Percentiles rank a stretch among this genome's conserved stretches.
Conservation (phyloP, 2,888 invertebrate genomes). For the Masnerella sp. region DNA sequence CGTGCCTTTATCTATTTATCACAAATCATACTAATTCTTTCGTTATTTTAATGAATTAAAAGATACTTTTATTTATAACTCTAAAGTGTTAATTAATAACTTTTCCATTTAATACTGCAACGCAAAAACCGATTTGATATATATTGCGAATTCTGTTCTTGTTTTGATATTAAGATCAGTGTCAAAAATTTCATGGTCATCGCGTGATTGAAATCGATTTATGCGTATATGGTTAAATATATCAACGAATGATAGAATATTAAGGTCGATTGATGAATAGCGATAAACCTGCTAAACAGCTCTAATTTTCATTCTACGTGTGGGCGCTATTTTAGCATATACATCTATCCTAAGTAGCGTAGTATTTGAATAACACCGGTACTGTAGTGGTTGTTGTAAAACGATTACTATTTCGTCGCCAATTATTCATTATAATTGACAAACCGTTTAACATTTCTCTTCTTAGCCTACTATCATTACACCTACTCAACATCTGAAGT, state of each 20-base stretch:
- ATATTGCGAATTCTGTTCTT: not conserved
- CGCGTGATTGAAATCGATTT: conserved; percentile 39
- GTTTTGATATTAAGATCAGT: conserved; percentile 30
- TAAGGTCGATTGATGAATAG: conserved; percentile 70
- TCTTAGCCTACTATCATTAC: no score
- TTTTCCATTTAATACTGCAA: no score
- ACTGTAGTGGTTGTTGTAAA: conserved; percentile 20
- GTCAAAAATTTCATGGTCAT: conserved; percentile 51
- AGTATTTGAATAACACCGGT: conserved; percentile 25
- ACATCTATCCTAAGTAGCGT: conserved; percentile 19
- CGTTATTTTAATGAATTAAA: no score
- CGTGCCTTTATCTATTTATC: not conserved
- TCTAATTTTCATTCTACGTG: conserved; percentile 55
- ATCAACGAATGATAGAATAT: conserved; percentile 70
- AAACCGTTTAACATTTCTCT: no score
- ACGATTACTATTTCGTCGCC: conserved; percentile 4
- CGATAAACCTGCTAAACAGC: conserved; percentile 55
- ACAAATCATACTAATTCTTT: not conserved
- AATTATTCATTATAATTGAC: not conserved
- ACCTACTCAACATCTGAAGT: no score
- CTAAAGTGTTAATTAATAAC: no score
- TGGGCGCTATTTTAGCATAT: conserved; percentile 48
- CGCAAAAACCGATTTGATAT: not conserved
- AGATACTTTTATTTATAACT: no score
- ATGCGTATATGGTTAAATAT: conserved; percentile 47